Base-by-base conservation (phyloP, 2,888 invertebrate species). In the Euzetes globulus region DNA sequence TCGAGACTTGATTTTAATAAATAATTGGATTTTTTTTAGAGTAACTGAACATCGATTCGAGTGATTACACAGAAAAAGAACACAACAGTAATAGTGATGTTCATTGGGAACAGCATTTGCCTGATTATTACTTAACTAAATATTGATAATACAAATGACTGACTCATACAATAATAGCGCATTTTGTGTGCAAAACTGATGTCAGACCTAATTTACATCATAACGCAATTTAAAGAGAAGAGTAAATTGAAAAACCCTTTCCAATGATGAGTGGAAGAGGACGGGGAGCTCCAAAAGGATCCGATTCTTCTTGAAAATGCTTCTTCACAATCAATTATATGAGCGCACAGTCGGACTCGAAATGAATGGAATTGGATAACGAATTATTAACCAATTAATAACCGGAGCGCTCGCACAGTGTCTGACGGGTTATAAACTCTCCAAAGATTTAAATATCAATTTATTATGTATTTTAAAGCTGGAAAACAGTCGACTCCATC, bases 331-430 rank as follows among this genome's bases (percentile, higher is more conserved):
- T 63, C 63, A 63, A 63, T 63, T 63, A 63, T 33, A 6, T 25
- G 19, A 27, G 27, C 25, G 27, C 25, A 22, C 4, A 22, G 58
- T n/a, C 5, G 33, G 5, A 7, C 7, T 33, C 4, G 33, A 33
- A 7, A 33, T 33, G 33, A 33, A 33, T n/a, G 63, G 13, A 63
- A 15, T 63, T 29, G 63, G 58, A 63, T 63, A 33, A 29, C 29
- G 33, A 63, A 63, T 63, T 63, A 63, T 63, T 63, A 63, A 63
- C 17, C 33, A 11, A 63, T 63, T 63, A 63, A 63, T 63, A 63
- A 63, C 33, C 33, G 6, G 17, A 17, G 29, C 29, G 4, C 27
- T 58, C 22, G 5, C 22, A 22, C 15, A 50, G 63, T 11, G 63
- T 63, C 29, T 15, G 63, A 63, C 33, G 63, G 63, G 29, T 63